A percentile compares a stretch with the other conserved stretches of the same genome.
phyloP scores from a whole-genome alignment of 2,113 vertebrate species.

The Anhinga anhinga region DNA sequence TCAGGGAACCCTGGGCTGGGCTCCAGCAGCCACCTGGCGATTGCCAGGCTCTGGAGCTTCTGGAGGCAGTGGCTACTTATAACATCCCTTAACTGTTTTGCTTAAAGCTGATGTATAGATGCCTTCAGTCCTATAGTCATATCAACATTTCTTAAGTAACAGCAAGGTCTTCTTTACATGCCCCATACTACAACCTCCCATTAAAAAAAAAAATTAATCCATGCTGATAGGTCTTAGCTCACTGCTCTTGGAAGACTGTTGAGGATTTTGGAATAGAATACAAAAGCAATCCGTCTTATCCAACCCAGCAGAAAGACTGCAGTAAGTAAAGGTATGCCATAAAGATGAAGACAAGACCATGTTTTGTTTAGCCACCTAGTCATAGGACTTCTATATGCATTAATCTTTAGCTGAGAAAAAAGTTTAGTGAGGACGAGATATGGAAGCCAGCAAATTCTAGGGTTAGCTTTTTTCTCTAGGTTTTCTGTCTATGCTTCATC shows the following conservation, averaged over 20 bases:
- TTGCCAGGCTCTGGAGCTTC: not conserved
- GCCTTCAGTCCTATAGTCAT: not conserved
- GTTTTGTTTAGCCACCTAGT: not conserved
- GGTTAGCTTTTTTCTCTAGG: not conserved
- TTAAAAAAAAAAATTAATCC: not conserved
- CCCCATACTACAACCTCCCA: not conserved
- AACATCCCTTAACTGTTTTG: not conserved
- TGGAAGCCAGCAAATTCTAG: not conserved
- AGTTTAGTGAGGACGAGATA: not conserved
- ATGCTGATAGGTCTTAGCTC: not conserved
- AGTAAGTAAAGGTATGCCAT: not conserved
- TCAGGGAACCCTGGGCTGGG: not conserved
- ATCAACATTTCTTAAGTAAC: not conserved
- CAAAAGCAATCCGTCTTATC: not conserved
- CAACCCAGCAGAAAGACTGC: not conserved
- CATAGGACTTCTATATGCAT: not conserved
- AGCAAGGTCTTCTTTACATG: not conserved
- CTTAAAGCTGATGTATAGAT: not conserved
- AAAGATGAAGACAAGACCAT: not conserved
- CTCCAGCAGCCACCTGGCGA: not conserved
- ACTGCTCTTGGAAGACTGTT: not conserved
- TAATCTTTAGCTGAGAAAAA: not conserved
- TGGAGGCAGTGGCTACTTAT: not conserved
- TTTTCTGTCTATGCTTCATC: not conserved
- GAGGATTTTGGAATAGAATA: not conserved